Percentiles rank a stretch among this genome's conserved stretches.
These are phyloP conservation scores for Spea bombifrons DNA, from an alignment of 2,113 vertebrate genomes.

Conservation along the genomic window DNA sequence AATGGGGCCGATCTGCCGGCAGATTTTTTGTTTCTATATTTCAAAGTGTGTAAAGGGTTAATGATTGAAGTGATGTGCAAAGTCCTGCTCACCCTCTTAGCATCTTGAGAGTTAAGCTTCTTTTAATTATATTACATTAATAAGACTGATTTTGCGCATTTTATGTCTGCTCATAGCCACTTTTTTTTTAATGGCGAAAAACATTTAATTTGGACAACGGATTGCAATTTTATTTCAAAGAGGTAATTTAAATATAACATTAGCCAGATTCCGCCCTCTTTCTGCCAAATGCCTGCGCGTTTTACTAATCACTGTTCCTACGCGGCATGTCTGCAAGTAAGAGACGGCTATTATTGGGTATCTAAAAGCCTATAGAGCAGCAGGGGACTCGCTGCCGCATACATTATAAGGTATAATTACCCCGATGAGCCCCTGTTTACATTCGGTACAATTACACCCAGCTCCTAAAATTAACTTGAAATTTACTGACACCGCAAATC, in stretches of 20 bases:
- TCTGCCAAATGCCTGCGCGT: slow-evolving; percentile 26
- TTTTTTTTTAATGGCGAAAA: slow-evolving; percentile 1
- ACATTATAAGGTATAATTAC: slow-evolving; percentile 24
- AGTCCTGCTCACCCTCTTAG: too few species aligned
- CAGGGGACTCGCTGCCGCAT: background rate
- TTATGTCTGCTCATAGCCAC: background rate
- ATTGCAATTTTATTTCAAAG: slow-evolving; percentile 18
- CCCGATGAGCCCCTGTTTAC: slow-evolving; percentile 19
- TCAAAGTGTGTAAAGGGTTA: too few species aligned
- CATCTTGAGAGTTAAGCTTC: too few species aligned
- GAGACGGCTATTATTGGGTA: slow-evolving; percentile 8
- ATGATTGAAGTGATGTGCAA: too few species aligned
- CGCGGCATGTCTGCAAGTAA: slow-evolving; percentile 12
- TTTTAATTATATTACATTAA: too few species aligned
- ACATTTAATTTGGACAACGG: slow-evolving; percentile 16
- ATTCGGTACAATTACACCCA: background rate
- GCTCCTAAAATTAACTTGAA: background rate
- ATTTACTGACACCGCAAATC: slow-evolving; percentile 7
- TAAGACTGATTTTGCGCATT: background rate
- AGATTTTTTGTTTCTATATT: too few species aligned
- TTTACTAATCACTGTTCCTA: slow-evolving; percentile 9
- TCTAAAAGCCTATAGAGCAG: slow-evolving; percentile 19
- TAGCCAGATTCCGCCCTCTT: background rate
- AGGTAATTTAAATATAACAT: slow-evolving; percentile 12
- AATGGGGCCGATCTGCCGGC: too few species aligned